phyloP scores from a whole-genome alignment of 2,888 invertebrate genomes.

The Lithophane leautieri region DNA sequence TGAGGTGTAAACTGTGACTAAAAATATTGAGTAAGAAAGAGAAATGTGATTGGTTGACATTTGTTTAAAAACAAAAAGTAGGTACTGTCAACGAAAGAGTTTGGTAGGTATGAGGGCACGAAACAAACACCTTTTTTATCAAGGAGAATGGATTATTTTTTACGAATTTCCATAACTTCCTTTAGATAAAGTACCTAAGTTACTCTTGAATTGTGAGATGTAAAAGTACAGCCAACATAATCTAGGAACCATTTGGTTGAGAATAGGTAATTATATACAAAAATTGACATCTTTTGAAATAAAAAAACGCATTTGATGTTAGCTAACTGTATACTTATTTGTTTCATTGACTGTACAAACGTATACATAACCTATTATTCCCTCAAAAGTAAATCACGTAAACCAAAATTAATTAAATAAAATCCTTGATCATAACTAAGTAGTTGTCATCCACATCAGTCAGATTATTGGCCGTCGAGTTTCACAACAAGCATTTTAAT shows the following conservation, averaged over 20 bases:
- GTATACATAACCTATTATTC: background rate
- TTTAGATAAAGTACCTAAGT: background rate
- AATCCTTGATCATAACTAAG: background rate
- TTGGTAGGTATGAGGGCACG: background rate
- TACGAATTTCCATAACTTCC: too few relatives aligned
- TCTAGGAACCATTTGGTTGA: too few relatives aligned
- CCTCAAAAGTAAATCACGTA: background rate
- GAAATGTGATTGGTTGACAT: background rate
- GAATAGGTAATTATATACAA: too few relatives aligned
- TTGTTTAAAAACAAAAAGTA: background rate
- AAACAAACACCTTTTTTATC: background rate
- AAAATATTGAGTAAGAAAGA: background rate
- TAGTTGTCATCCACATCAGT: background rate
- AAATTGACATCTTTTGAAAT: too few relatives aligned
- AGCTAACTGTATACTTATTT: background rate
- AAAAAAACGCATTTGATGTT: background rate
- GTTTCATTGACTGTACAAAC: background rate
- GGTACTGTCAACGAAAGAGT: background rate
- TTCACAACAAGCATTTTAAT: constrained; percentile 35
- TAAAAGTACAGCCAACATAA: background rate
- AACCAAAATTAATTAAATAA: background rate
- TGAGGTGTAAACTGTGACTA: constrained; percentile 45
- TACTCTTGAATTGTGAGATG: too few relatives aligned
- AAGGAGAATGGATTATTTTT: too few relatives aligned
- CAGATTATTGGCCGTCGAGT: constrained; percentile 16